Percentiles rank a stretch among this genome's conserved stretches.
Conservation (phyloP, 2,888 invertebrate species). For the Agrilus mali region DNA sequence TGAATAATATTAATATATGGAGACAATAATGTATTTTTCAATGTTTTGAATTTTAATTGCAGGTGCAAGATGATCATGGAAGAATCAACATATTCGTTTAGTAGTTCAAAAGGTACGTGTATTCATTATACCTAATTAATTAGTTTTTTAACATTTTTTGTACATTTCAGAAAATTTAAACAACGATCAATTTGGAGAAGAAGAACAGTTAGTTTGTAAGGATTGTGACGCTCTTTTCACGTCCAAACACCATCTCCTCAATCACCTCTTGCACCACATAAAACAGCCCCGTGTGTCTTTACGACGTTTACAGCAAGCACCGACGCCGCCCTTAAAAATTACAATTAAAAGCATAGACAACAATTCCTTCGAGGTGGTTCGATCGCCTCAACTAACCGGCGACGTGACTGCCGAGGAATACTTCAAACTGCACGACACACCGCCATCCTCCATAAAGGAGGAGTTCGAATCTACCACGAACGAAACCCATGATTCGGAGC, state of each 20-base stretch:
- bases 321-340: constrained; percentile 36
- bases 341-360: constrained; percentile 33
- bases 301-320: constrained; percentile 34
- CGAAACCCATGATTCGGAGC: constrained; percentile 31
- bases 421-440: not conserved
- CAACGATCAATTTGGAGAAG: constrained; percentile 13
- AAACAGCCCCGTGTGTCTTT: constrained; percentile 40
- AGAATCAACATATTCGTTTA: too few species aligned
- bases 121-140: too few species aligned
- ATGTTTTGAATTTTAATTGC: too few species aligned
- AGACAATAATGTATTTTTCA: too few species aligned
- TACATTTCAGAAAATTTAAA: too few species aligned
- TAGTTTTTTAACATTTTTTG: too few species aligned
- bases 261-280: constrained; percentile 44
- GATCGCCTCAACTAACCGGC: constrained; percentile 17
- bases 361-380: constrained; percentile 28
- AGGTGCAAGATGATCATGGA: too few species aligned
- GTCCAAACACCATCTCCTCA: constrained; percentile 36
- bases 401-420: not conserved
- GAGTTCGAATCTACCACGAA: constrained; percentile 1
- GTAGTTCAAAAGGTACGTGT: too few species aligned
- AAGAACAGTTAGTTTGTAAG: constrained; percentile 30
- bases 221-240: constrained; percentile 41
- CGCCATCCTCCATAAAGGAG: not conserved
- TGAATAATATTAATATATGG: too few species aligned